Evolutionary conservation across 2,113 vertebrate genomes (phyloP), one percentile per base, ranked within the genome.

Genomic region (Solea solea): DNA sequence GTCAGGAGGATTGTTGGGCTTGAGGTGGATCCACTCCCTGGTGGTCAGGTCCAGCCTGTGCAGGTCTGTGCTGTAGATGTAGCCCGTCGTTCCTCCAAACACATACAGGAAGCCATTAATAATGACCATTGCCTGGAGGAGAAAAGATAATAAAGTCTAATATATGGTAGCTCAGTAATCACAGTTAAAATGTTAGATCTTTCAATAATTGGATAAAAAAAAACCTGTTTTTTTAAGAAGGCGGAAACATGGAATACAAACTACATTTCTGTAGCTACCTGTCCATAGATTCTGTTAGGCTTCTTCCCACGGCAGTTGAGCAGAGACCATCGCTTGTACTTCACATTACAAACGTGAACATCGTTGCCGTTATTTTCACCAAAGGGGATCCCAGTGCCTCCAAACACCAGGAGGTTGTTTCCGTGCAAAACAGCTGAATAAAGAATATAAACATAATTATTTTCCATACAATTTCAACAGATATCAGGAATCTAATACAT

Each of bases 291-390:
- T 15, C 96, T 93, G 69, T 96, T 98, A 48, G 98, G 98, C 78
- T 98, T 99, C 92, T 98, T 98, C 16, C 98, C 98, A 1, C 95
- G 91, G 86, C 98, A 98, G 93, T 95, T 97, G 64, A 99, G 96
- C 64, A 98, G 90, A 0, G 97, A 96, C 98, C 98, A 99, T 13
- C 97, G 91, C 77, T 98, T 98, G 88, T 98, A 98, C 74, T 96
- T 98, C 75, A 99, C 96, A 0, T 99, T 99, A 89, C 98, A 99
- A 62, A 99, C 97, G 0, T 99, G 97, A 61, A 99, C 95, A 0
- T 99, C 98, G 0, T 99, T 99, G 41, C 98, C 97, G 0, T 98
- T 99, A 91, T 96, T 98, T 88, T 99, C 96, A 0, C 98, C 98
- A 2, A 99, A 99, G 0, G 98, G 98, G 84, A 99, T 98, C 69